phyloP scores from a whole-genome alignment of 2,797 vertebrate genomes.

The Rhincodon typus region DNA sequence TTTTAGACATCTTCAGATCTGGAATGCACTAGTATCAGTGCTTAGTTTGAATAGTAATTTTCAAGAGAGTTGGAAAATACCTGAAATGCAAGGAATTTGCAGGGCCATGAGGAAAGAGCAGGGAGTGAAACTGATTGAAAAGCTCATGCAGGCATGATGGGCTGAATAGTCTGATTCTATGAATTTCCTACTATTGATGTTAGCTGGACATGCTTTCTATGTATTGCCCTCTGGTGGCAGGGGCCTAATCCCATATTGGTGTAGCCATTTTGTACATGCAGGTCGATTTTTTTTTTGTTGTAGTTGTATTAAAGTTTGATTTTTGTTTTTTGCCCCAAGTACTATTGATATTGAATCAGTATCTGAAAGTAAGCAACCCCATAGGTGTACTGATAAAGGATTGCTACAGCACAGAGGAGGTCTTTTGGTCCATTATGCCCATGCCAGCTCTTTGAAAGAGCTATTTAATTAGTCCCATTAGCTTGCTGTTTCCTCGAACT shows the following conservation, averaged over 20 bases:
- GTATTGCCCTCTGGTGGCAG: neutral
- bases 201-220: neutral
- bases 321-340: neutral
- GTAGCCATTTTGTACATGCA: neutral
- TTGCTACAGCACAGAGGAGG: neutral
- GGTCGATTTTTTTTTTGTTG: neutral
- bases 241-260: neutral
- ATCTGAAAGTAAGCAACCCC: neutral
- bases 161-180: neutral
- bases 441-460: neutral
- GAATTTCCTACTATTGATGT: neutral
- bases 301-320: neutral
- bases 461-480: neutral
- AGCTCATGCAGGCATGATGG: neutral
- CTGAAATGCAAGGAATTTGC: neutral
- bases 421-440: neutral
- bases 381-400: neutral
- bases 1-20: neutral
- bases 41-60: neutral
- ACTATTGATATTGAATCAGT: neutral
- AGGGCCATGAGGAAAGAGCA: neutral
- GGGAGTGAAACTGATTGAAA: neutral
- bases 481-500: neutral
- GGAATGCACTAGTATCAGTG: neutral
- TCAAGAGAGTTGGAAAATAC: neutral